phyloP scores from a whole-genome alignment of 2,888 invertebrate species.

The Drosophila peninsularis region DNA sequence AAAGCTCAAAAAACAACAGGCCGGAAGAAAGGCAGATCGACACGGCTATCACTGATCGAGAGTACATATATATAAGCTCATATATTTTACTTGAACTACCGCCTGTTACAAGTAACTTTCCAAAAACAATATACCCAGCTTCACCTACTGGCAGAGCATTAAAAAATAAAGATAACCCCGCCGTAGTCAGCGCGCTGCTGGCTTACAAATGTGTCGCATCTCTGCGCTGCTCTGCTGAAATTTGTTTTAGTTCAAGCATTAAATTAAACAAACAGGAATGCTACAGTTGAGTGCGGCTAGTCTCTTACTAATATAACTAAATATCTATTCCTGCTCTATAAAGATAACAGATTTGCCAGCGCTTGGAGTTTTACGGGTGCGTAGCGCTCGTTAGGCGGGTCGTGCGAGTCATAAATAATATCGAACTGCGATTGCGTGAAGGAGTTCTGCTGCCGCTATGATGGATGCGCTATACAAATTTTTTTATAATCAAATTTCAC shows the following conservation, averaged over 20 bases:
- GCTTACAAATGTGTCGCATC: conserved; percentile 18
- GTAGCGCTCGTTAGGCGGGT: not conserved
- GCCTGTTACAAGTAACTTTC: no score
- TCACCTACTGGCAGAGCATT: not conserved
- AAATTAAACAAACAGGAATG: conserved; percentile 44
- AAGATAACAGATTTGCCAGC: conserved; percentile 2
- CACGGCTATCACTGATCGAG: not conserved
- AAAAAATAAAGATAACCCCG: conserved; percentile 27
- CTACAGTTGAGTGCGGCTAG: not conserved
- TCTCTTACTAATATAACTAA: not conserved
- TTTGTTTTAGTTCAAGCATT: conserved; percentile 47
- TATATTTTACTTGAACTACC: not conserved
- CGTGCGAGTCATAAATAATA: not conserved
- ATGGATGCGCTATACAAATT: conserved; percentile 26
- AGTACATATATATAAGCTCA: not conserved
- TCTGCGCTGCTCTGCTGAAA: conserved; percentile 7
- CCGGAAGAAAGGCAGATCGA: no score
- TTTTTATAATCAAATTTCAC: conserved; percentile 73
- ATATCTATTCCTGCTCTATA: not conserved
- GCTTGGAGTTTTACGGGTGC: not conserved
- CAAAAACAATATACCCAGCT: not conserved
- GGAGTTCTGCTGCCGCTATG: conserved; percentile 7
- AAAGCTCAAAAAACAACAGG: no score
- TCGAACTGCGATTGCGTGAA: conserved; percentile 12
- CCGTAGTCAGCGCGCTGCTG: conserved; percentile 24